These are phyloP conservation scores for Chauna torquata DNA, from an alignment of 2,113 vertebrate genomes.

Conservation along the genomic window DNA sequence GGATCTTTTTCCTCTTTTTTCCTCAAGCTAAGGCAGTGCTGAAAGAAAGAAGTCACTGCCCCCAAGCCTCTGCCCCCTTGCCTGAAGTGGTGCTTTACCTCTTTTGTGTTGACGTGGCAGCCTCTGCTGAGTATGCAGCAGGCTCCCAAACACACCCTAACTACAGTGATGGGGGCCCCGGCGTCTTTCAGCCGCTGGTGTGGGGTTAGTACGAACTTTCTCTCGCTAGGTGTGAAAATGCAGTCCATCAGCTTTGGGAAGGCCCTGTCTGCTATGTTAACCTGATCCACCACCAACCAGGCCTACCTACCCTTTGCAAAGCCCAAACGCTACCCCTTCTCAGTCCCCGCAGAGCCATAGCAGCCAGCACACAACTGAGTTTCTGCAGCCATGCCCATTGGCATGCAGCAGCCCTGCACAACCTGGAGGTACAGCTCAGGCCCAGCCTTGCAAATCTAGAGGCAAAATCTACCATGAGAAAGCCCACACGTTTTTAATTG, in stretches of 20 bases:
- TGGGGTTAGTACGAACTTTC: neutral
- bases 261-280: neutral
- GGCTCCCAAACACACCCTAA: neutral
- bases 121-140: neutral
- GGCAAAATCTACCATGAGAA: neutral
- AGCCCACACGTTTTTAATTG: neutral
- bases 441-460: neutral
- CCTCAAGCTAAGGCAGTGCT: neutral
- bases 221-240: neutral
- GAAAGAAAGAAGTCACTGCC: neutral
- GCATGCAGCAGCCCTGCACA: fast-evolving
- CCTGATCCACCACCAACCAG: neutral
- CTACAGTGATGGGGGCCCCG: neutral
- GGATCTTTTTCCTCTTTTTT: neutral
- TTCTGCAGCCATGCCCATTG: neutral
- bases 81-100: neutral
- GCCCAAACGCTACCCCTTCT: neutral
- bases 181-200: neutral
- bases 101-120: neutral
- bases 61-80: neutral
- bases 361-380: neutral
- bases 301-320: neutral
- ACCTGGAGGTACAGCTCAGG: neutral
- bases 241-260: neutral
- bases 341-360: neutral